Conservation (phyloP, 2,888 invertebrate genomes). For the Tachina fera region DNA sequence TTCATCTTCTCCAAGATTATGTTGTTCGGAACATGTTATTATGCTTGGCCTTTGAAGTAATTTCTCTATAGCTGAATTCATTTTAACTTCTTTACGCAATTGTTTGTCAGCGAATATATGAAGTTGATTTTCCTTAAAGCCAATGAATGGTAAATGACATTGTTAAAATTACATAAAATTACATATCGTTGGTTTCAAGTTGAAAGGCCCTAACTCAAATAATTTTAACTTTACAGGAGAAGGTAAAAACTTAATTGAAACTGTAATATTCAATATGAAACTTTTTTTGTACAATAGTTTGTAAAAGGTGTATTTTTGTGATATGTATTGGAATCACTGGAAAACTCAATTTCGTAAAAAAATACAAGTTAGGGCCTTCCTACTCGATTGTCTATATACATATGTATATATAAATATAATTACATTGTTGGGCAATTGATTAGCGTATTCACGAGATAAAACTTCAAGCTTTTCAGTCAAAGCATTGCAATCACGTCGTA, state of each 20-base stretch:
- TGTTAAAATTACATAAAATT: neutral
- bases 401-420: conserved; percentile 18
- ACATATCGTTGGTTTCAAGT: neutral
- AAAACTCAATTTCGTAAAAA: neutral
- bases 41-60: conserved; percentile 79
- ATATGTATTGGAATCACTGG: too few species aligned
- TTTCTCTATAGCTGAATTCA: conserved; percentile 84
- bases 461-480: conserved; percentile 84
- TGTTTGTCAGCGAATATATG: conserved; percentile 81
- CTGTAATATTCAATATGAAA: too few species aligned
- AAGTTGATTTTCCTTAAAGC: conserved; percentile 76
- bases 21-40: conserved; percentile 80
- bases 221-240: neutral
- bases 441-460: conserved; percentile 80
- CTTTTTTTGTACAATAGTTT: too few species aligned
- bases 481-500: conserved; percentile 84
- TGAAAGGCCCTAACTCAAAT: neutral
- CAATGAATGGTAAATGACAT: neutral
- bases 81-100: conserved; percentile 83
- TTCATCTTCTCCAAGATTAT: neutral
- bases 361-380: too few species aligned
- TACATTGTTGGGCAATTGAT: conserved; percentile 77
- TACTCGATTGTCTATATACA: too few species aligned
- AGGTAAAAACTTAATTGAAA: too few species aligned
- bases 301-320: too few species aligned